Evolutionary conservation across 2,888 invertebrate species (phyloP).

Genomic region (Synergus japonicus): DNA sequence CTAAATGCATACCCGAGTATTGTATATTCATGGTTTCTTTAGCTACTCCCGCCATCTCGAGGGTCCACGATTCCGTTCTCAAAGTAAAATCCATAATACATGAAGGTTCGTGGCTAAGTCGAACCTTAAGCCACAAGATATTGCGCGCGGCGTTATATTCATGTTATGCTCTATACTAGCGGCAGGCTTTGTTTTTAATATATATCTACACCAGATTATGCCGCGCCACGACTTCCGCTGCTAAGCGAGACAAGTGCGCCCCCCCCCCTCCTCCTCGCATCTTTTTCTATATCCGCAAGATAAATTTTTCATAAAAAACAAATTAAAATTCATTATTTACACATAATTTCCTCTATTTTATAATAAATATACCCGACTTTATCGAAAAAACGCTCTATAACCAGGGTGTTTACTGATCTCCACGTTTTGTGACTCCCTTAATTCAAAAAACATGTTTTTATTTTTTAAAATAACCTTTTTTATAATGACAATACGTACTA

Average conservation of each 20-base stretch:
- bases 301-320: neutral
- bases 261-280: neutral
- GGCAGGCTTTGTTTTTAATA: constrained; percentile 74
- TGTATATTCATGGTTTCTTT: constrained; percentile 77
- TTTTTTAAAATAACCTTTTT: no score
- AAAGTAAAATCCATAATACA: constrained; percentile 77
- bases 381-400: no score
- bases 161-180: constrained; percentile 72
- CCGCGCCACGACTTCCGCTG: constrained; percentile 32
- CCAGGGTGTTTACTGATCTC: no score
- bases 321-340: neutral
- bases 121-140: constrained; percentile 73
- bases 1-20: constrained; percentile 72
- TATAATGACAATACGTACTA: no score
- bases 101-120: constrained; percentile 73
- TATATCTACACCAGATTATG: constrained; percentile 65
- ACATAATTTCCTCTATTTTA: neutral
- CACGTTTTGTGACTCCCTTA: no score
- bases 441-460: no score
- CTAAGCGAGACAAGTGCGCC: neutral
- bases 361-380: neutral
- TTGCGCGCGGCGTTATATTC: constrained; percentile 75
- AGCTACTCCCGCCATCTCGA: constrained; percentile 61
- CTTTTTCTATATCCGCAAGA: neutral
- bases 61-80: constrained; percentile 63